A percentile compares a stretch with the other conserved stretches of the same genome.
Conservation (phyloP, 2,113 vertebrate genomes). For the Phyllopteryx taeniolatus region DNA sequence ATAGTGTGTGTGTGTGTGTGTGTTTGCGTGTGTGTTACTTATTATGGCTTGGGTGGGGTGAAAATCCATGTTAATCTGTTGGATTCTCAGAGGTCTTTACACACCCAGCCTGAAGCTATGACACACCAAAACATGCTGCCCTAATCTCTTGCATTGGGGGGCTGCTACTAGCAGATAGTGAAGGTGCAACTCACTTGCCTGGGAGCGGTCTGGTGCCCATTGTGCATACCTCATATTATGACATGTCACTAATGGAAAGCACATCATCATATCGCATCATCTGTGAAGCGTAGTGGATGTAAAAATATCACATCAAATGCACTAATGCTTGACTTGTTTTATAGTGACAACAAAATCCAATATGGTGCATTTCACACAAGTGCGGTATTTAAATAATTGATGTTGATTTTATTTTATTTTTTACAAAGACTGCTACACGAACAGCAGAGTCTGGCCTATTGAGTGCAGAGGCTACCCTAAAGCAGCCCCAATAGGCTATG, state of each 20-base stretch:
- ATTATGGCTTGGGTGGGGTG: conserved; percentile 62
- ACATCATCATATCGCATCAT: neutral
- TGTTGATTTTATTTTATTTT: neutral
- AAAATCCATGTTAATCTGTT: conserved; percentile 66
- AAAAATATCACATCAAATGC: neutral
- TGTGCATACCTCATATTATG: conserved; percentile 19
- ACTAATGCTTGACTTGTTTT: neutral
- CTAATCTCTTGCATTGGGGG: conserved; percentile 59
- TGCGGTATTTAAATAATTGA: neutral
- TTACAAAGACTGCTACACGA: neutral
- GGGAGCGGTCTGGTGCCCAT: neutral
- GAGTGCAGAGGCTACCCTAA: conserved; percentile 21
- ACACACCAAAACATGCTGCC: conserved; percentile 52
- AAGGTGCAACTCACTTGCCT: conserved; percentile 33
- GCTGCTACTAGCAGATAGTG: conserved; percentile 61
- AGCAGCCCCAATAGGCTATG: conserved; percentile 31
- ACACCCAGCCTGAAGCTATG: conserved; percentile 63
- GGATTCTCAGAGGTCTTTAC: conserved; percentile 70
- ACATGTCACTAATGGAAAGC: conserved; percentile 26
- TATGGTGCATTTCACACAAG: neutral
- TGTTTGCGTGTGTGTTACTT: conserved; percentile 9
- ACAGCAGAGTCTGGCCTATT: neutral
- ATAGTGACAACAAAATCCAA: neutral
- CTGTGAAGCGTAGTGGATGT: neutral
- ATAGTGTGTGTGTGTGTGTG: neutral